These are phyloP conservation scores for Sardinella longiceps DNA, from an alignment of 2,797 vertebrate species.

Conservation along the genomic window DNA sequence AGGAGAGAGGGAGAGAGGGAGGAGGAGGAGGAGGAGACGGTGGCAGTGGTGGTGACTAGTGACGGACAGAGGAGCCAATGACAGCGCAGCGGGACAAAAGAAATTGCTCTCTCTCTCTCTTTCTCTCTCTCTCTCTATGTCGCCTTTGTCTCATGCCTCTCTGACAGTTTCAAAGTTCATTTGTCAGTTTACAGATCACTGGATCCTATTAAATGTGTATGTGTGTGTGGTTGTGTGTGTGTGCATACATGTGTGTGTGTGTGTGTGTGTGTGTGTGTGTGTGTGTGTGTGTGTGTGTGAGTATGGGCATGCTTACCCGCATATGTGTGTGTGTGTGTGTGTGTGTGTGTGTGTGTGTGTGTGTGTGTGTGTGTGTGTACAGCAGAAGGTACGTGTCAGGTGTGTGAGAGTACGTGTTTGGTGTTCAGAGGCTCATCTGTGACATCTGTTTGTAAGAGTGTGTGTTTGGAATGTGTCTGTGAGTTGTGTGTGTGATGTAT, in stretches of 20 bases:
- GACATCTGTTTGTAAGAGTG: background rate
- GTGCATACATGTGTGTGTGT: background rate
- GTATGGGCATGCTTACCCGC: background rate
- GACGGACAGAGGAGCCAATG: background rate
- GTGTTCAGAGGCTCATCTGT: background rate
- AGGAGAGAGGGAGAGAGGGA: background rate
- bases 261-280: background rate
- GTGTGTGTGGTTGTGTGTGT: background rate
- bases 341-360: background rate
- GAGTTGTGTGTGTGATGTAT: slow-evolving; percentile 4
- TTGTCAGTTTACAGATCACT: slow-evolving; percentile 81
- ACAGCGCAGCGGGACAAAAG: slow-evolving; percentile 49
- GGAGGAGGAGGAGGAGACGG: background rate
- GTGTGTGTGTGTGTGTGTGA: background rate
- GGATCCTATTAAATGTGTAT: slow-evolving; percentile 68
- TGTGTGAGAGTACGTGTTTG: slow-evolving; percentile 19
- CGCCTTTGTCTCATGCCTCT: slow-evolving; percentile 13
- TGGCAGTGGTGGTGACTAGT: background rate
- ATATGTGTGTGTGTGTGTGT: background rate
- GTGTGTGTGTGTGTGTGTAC: slow-evolving; percentile 18
- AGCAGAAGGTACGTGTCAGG: background rate
- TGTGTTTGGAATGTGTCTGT: background rate
- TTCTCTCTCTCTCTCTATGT: background rate
- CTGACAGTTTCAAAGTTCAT: slow-evolving; percentile 73
- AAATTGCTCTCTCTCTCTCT: slow-evolving; percentile 25